Base-by-base conservation (phyloP, 2,113 vertebrate species). In the Picathartes gymnocephalus region DNA sequence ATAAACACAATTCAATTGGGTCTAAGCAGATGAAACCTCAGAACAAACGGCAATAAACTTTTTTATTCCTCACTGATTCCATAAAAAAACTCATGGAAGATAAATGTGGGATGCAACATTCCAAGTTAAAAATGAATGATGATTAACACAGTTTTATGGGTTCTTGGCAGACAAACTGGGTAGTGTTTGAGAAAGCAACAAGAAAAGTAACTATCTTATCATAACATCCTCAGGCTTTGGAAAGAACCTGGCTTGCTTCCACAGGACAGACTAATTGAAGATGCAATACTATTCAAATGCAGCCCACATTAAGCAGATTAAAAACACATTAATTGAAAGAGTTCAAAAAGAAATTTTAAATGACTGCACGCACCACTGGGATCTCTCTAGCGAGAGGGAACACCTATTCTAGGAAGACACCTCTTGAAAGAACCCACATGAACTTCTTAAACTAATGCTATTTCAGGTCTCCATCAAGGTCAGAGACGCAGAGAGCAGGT, bases 131-230 rank as follows among this genome's bases (percentile, higher is more conserved):
- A 96, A 82, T 51, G 71, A 83, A 88, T 73, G 35, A 76, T 92
- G 64, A 95, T 94, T 90, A 96, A 92, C 93, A 77, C 22, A 78
- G 60, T 88, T 95, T 70, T 77, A 86, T 56, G 33, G 56, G 28
- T 94, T 61, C 69, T 92, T 95, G 92, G 88, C 88, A 97, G 88
- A 88, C 72, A 90, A 88, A 81, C 44, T 4, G 44, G 37, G 66
- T 65, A 79, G 61, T 81, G 31, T 95, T 96, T 96, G 88, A 95
- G 86, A 93, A 92, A 92, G 90, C 82, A 96, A 68, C 68, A 81
- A 88, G 86, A 92, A 94, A 94, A 96, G 86, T 88, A 94, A 92
- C 95, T 96, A 48, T 86, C 80, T 92, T 96, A 93, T 96, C 90
- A 95, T 93, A 96, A 97, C 72, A 96, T 94, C 90, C 93, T 88